A percentile compares a stretch with the other conserved stretches of the same genome.
Evolutionary conservation across 2,113 vertebrate species (phyloP).

Genomic region (Nicator chloris): DNA sequence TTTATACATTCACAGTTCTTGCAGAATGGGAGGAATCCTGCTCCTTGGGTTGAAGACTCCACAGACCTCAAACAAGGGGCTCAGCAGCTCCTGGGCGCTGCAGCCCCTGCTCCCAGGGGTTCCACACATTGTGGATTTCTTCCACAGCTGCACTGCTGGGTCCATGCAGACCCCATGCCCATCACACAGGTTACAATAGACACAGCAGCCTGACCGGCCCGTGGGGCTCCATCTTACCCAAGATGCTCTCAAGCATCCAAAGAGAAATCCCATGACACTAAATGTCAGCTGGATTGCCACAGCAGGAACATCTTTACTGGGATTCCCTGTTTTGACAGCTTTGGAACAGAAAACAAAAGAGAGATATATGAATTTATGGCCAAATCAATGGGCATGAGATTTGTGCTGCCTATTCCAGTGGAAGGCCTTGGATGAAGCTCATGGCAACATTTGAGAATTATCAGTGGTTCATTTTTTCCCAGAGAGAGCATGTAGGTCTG

Average conservation of each 20-base stretch:
- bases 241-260: neutral
- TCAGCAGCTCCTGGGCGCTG: fast-evolving
- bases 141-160: neutral
- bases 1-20: neutral
- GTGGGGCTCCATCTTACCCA: neutral
- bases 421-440: neutral
- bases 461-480: neutral
- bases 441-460: neutral
- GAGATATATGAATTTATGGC: neutral
- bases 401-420: neutral
- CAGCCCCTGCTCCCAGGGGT: neutral
- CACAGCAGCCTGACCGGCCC: fast-evolving
- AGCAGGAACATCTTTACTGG: neutral
- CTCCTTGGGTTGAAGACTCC: neutral
- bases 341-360: neutral
- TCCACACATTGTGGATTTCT: neutral
- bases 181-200: neutral
- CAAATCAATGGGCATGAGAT: neutral
- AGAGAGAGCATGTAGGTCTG: neutral
- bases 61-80: neutral
- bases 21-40: neutral
- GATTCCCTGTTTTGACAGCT: neutral
- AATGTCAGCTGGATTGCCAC: neutral
- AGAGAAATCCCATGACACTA: neutral
- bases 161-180: neutral